phyloP scores from a whole-genome alignment of 2,797 vertebrate species.

The Xenentodon cancila region DNA sequence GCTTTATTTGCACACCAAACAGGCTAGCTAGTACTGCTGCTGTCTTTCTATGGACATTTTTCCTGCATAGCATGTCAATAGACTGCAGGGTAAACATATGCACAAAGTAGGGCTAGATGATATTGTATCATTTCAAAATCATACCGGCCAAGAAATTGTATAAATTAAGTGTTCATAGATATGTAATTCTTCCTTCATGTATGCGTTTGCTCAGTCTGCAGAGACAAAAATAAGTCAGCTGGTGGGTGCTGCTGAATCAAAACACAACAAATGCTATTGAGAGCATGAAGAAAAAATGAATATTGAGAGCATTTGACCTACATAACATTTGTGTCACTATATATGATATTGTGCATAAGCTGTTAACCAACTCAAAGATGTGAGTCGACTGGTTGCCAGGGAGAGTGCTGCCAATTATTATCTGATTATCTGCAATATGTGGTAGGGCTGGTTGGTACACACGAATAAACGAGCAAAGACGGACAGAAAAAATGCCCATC shows the following conservation, averaged over 20 bases:
- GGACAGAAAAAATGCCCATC: slow-evolving; percentile 59
- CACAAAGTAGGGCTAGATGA: slow-evolving; percentile 11
- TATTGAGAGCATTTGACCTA: slow-evolving; percentile 19
- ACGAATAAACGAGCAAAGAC: slow-evolving; percentile 31
- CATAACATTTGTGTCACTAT: slow-evolving; percentile 33
- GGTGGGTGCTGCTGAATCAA: slow-evolving; percentile 5
- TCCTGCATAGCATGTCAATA: slow-evolving; percentile 52
- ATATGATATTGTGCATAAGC: slow-evolving; percentile 28
- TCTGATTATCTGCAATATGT: slow-evolving; percentile 57
- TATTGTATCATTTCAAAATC: background rate
- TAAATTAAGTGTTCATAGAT: background rate
- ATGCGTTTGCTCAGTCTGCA: background rate
- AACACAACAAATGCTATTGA: background rate
- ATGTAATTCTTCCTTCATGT: no score
- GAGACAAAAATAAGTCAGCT: background rate
- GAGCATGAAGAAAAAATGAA: background rate
- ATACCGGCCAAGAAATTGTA: background rate
- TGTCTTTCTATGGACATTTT: slow-evolving; percentile 41
- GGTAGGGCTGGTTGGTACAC: slow-evolving; percentile 17
- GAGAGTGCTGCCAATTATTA: slow-evolving; percentile 40
- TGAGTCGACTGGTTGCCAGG: slow-evolving; percentile 38
- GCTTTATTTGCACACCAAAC: slow-evolving; percentile 85
- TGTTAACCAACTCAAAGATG: slow-evolving; percentile 28
- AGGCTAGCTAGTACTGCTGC: slow-evolving; percentile 64
- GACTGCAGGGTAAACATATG: slow-evolving; percentile 28